Evolutionary conservation across 2,113 vertebrate species (phyloP), one percentile per base, ranked within the genome.

Genomic region (Spilogale gracilis): DNA sequence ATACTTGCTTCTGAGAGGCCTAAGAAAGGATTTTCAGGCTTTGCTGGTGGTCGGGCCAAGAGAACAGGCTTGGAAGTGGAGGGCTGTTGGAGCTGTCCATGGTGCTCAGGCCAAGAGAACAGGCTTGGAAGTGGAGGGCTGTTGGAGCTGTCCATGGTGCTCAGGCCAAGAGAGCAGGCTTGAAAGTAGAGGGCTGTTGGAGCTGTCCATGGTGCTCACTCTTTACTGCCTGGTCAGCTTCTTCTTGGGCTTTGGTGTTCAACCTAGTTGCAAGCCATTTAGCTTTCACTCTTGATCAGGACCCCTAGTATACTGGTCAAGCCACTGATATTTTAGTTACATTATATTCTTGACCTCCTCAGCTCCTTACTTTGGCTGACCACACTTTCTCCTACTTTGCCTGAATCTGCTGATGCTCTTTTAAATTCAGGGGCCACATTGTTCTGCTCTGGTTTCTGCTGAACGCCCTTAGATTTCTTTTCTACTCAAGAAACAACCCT

Each of bases 101-200:
- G 73, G 88, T 92, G 18, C 48, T 61, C 0, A 61, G 38, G 38
- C 38, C 38, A 25, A 43, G 21, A 2, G 9, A 16, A 14, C 3
- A 12, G 27, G 12, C 5, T 5, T 3, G 13, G 5, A 48, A 52
- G 69, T 5, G 10, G 3, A 6, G 52, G 1, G 6, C 13, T 1
- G 5, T 1, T 27, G 50, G 61, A 30, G 65, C 90, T 97, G 78
- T 93, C 82, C 61, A 1, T 20, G 71, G 86, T 91, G 16, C 52
- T 65, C 0, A 61, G 38, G 38, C 38, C 38, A 25, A 43, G 21
- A 2, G 9, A 16, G 18, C 3, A 12, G 27, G 12, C 5, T 5
- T 3, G 13, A 7, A 48, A 52, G 69, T 5, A 13, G 3, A 6
- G 52, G 1, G 6, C 13, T 1, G 5, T 1, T 27, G 50, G 61